Base-by-base conservation (phyloP, 2,888 invertebrate species). In the Aphrophora alni region DNA sequence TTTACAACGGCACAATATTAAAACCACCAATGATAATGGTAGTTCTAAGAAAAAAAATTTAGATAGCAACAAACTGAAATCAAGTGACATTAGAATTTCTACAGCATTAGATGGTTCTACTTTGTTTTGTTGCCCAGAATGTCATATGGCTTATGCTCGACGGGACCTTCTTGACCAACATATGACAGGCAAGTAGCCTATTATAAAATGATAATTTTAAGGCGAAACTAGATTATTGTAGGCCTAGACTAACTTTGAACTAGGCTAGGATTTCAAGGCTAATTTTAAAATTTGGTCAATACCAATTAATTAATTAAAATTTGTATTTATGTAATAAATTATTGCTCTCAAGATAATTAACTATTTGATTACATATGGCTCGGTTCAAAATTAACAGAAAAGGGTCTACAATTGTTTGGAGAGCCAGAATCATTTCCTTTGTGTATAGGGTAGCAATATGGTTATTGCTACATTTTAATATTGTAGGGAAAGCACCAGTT, bases 91-190 rank as follows among this genome's bases (percentile, higher is more conserved):
- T 21, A 73, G 68, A 51, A 44, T 74, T 21, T 73, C 79, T 17
- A 79, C 72, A 59, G 74, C 73, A 12, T 68, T 73, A 28, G 79
- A 79, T 74, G 79, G 79, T 8, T 79, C 74, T 24, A 33, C 74
- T 7, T 51, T 79, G 21, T 79, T 59, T 68, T 79, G 73, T 28
- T 79, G 79, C 59, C 21, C 74, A 33, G 79, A 79, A 33, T 79
- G 79, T 59, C 44, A 38, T 24, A 79, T 79, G 38, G 79, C 28
- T n/a, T 74, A 73, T 38, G 28, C 73, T 5, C 59, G 74, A 10
- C 51, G 68, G 24, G 79, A 79, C 24, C 79, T 24, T 26, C 28
- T 79, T 51, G 79, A 79, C 33, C 68, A 68, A 21, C 79, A 79
- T 38, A 33, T 79, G 27, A 17, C 79, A 33, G 74, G 79, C 72